A percentile compares a stretch with the other conserved stretches of the same genome.
phyloP scores from a whole-genome alignment of 2,797 vertebrate species.

The Gambusia yucatana region DNA sequence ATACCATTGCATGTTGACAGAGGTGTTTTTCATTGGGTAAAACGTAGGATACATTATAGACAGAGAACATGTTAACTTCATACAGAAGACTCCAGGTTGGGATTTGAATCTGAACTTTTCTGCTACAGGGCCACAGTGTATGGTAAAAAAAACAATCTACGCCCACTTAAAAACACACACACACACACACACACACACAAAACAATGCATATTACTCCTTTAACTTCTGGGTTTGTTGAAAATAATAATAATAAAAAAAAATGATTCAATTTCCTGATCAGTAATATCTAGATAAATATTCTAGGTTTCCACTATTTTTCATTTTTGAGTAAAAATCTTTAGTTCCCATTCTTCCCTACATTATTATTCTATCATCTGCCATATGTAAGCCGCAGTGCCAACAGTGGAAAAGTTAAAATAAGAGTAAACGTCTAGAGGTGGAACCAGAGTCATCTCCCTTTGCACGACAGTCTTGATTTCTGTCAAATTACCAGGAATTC shows the following conservation, averaged over 20 bases:
- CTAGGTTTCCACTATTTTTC: neutral
- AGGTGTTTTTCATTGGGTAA: no score
- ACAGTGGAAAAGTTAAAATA: conserved; percentile 15
- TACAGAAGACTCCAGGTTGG: no score
- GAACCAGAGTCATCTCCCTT: conserved; percentile 27
- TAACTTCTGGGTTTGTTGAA: neutral
- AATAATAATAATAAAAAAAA: neutral
- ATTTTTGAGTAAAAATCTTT: neutral
- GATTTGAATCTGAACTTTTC: no score
- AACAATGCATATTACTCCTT: neutral
- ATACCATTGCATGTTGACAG: no score
- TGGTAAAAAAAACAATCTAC: neutral
- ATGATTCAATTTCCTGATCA: neutral
- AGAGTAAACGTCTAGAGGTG: conserved; percentile 34
- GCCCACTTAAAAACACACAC: neutral
- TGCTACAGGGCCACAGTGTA: no score
- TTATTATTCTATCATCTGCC: neutral
- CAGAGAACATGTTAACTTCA: no score
- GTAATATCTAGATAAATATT: neutral
- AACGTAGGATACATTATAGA: no score
- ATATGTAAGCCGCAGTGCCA: neutral
- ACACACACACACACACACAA: neutral
- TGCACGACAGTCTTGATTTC: conserved; percentile 40
- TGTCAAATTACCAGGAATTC: conserved; percentile 44
- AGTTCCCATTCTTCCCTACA: neutral